These are phyloP conservation scores for Symphodus melops DNA, from an alignment of 2,113 vertebrate species.

Conservation along the genomic window DNA sequence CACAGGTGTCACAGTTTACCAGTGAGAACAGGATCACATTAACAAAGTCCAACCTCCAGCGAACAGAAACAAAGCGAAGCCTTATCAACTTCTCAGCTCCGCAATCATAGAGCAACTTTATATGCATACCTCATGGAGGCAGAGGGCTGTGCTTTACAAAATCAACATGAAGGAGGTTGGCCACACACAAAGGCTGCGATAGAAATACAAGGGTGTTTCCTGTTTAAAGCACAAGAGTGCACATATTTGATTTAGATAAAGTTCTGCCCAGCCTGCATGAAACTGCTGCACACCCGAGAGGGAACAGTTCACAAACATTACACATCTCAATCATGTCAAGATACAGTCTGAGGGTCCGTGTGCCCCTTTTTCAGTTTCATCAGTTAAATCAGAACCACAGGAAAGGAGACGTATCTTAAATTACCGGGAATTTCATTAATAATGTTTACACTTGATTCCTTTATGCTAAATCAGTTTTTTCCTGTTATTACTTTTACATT, in stretches of 20 bases:
- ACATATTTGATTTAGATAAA: constrained; percentile 36
- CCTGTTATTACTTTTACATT: no score
- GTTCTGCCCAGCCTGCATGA: neutral
- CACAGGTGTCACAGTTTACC: neutral
- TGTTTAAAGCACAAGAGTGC: neutral
- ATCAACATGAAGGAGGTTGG: constrained; percentile 3
- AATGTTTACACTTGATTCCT: no score
- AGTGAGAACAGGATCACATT: no score
- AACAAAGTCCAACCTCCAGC: constrained; percentile 8
- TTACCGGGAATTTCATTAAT: no score
- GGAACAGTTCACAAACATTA: neutral
- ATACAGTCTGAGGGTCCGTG: neutral
- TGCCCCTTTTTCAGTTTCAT: neutral
- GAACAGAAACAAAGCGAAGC: constrained; percentile 23
- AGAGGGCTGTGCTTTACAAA: neutral
- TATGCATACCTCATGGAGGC: neutral
- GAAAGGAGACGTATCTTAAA: no score
- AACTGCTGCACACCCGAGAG: neutral
- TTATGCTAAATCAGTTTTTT: no score
- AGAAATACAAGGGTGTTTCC: constrained; percentile 23
- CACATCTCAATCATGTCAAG: neutral
- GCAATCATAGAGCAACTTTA: neutral
- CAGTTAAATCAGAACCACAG: no score
- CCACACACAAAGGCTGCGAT: constrained; percentile 15
- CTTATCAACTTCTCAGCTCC: constrained; percentile 22